Evolutionary conservation across 2,888 invertebrate genomes (phyloP).

Genomic region (Blastobasis lacticolella): DNA sequence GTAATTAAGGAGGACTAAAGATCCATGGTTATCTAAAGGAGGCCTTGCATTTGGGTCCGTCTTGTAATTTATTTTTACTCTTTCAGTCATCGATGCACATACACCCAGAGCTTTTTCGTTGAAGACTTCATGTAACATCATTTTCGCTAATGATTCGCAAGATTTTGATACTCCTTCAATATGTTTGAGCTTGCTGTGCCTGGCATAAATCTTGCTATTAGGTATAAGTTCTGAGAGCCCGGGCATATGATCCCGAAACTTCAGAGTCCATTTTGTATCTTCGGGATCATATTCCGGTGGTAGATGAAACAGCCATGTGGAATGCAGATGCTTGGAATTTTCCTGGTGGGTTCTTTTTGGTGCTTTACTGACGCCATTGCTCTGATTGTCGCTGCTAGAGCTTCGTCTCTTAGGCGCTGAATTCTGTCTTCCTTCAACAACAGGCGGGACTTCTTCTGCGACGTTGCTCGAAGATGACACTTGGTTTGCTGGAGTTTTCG

Average conservation of each 20-base stretch:
- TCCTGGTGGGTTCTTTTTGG: neutral
- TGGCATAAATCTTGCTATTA: neutral
- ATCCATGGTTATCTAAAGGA: neutral
- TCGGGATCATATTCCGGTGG: too few species aligned
- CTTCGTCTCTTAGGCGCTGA: neutral
- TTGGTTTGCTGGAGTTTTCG: neutral
- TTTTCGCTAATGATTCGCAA: neutral
- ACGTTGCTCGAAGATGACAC: neutral
- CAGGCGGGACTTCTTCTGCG: neutral
- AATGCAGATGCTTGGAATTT: neutral
- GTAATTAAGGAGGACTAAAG: neutral
- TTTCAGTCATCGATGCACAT: neutral
- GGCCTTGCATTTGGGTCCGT: neutral
- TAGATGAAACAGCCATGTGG: too few species aligned
- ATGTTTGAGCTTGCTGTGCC: neutral
- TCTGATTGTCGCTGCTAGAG: neutral
- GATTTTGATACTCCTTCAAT: neutral
- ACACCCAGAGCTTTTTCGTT: neutral
- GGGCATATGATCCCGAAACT: neutral
- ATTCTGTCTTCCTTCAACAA: too few species aligned
- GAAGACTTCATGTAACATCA: neutral
- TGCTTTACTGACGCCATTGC: neutral
- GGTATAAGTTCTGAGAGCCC: neutral
- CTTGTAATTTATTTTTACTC: neutral
- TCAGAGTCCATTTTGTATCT: neutral